phyloP scores from a whole-genome alignment of 2,113 vertebrate species.

The Ptychochromis oligacanthus region DNA sequence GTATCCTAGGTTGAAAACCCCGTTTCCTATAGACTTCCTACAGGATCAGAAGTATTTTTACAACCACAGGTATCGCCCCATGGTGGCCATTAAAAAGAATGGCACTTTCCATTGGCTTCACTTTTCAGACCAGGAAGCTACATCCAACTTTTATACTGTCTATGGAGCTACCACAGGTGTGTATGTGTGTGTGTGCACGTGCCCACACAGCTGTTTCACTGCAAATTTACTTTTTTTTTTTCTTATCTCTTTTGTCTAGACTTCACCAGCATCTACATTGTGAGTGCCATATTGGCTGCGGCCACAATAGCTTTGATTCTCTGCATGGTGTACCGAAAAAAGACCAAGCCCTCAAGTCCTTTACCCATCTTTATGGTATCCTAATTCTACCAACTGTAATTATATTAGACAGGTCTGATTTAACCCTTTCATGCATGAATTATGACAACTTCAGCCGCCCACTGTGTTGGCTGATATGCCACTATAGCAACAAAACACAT shows the following conservation, averaged over 20 bases:
- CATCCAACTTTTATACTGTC: fast-evolving
- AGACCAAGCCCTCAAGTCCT: background rate
- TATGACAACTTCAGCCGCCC: too few species aligned
- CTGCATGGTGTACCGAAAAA: conserved; percentile 22
- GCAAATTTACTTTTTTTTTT: background rate
- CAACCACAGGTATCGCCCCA: background rate
- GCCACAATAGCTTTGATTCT: fast-evolving
- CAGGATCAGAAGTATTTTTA: background rate
- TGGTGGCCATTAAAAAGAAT: too few species aligned
- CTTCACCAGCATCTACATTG: fast-evolving
- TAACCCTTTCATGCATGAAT: too few species aligned
- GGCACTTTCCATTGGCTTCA: background rate
- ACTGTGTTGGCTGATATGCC: too few species aligned
- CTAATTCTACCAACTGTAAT: background rate
- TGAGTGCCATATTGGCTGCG: fast-evolving
- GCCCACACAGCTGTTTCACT: background rate
- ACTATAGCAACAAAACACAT: too few species aligned
- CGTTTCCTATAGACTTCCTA: background rate
- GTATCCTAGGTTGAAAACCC: too few species aligned
- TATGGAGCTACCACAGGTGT: background rate
- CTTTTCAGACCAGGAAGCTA: background rate
- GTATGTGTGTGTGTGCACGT: background rate
- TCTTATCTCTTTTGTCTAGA: conserved; percentile 10
- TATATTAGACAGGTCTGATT: background rate
- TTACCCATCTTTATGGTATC: background rate